Evolutionary conservation across 1,140 invertebrate species (phyloP).

Genomic region (Venustaconcha ellipsiformis): DNA sequence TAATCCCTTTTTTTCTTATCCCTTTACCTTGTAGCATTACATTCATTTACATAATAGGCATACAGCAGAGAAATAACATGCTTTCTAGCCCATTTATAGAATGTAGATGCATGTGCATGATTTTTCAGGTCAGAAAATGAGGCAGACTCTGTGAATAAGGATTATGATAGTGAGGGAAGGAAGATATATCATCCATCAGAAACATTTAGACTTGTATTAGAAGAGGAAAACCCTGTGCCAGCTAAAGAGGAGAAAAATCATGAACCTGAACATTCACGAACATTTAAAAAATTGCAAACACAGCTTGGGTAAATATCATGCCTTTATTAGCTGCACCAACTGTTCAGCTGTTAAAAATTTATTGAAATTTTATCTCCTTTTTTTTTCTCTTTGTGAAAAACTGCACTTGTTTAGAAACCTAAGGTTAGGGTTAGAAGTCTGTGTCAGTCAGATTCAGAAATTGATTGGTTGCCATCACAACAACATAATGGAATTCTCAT

Average conservation of each 20-base stretch:
- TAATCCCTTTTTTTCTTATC: too few relatives aligned
- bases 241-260: slow-evolving; percentile 34
- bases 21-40: too few relatives aligned
- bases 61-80: too few relatives aligned
- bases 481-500: neutral
- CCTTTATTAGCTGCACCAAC: neutral
- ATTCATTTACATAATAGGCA: too few relatives aligned
- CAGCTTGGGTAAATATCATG: slow-evolving; percentile 39
- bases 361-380: neutral
- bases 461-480: neutral
- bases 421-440: neutral
- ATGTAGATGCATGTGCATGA: too few relatives aligned
- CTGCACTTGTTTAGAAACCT: neutral
- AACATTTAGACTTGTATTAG: slow-evolving; percentile 60
- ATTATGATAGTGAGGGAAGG: slow-evolving; percentile 33
- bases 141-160: neutral
- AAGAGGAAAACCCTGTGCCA: slow-evolving; percentile 45
- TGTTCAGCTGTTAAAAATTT: neutral
- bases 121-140: too few relatives aligned
- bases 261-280: slow-evolving; percentile 56
- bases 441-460: neutral
- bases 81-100: too few relatives aligned
- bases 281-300: slow-evolving; percentile 62
- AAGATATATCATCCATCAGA: slow-evolving; percentile 60
- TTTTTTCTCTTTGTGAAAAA: neutral